Conservation (phyloP, 2,888 invertebrate species). For the Cephalotes varians region DNA sequence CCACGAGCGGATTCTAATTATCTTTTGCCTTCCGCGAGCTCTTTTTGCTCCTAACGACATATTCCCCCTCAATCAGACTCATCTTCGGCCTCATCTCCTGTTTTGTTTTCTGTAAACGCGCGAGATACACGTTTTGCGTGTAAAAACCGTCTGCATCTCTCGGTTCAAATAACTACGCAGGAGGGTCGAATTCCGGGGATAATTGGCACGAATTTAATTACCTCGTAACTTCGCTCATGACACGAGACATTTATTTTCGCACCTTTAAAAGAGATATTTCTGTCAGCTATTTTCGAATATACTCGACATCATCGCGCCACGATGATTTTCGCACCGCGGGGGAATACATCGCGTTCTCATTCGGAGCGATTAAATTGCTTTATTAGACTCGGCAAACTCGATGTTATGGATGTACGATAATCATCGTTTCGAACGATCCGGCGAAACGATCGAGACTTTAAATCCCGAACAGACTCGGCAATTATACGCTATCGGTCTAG, state of each 20-base stretch:
- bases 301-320: no score
- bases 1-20: conserved; percentile 65
- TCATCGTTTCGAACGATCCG: not conserved
- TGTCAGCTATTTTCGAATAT: not conserved
- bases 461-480: not conserved
- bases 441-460: conserved; percentile 28
- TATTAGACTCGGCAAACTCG: conserved; percentile 13
- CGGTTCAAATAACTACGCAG: conserved; percentile 24
- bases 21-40: conserved; percentile 57
- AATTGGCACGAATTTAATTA: conserved; percentile 28
- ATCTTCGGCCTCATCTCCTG: not conserved
- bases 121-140: not conserved
- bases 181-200: not conserved
- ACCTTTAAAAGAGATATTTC: not conserved
- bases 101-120: not conserved
- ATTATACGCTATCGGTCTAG: conserved; percentile 26
- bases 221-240: not conserved
- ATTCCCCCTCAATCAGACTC: not conserved
- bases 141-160: not conserved
- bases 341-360: not conserved
- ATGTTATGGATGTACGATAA: not conserved
- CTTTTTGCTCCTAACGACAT: conserved; percentile 49
- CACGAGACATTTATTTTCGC: not conserved
- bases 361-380: conserved; percentile 6
- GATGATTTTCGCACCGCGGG: not conserved